Evolutionary conservation across 2,113 vertebrate species (phyloP), one percentile per base, ranked within the genome.

Genomic region (Nothobranchius furzeri): DNA sequence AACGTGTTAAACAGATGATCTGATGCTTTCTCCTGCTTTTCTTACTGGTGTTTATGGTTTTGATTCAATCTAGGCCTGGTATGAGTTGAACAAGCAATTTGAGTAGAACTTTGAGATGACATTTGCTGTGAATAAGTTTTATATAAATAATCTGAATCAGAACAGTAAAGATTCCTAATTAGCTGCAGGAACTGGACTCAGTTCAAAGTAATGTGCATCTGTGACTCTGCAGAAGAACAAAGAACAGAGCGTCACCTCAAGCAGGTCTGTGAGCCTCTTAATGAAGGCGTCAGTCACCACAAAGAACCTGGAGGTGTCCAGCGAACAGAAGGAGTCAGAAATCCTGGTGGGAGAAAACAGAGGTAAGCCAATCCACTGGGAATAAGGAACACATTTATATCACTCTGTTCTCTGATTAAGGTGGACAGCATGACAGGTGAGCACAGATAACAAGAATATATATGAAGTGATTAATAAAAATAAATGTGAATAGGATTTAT

Each of bases 191-290:
- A 30, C 30, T 30, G 30, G 15, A 49, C n/a, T 3, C 3, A 50
- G 8, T 57, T 57, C 6, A 46, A 47, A 6, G 55, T 56, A 57
- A 7, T 14, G 17, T 59, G 17, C 47, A 42, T 77, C 58, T 73
- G 30, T 75, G 51, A 64, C 49, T 40, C 4, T 30, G 10, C 2
- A 7, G 12, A 6, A 17, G 20, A 0, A 15, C 10, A 64, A 43
- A 42, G 20, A 20, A 5, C 5, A 3, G 4, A 3, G 30, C 30
- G 65, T 62, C 81, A 96, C 96, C 94, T 96, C 95, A 25, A 94
- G 86, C 9, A 97, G 89, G 45, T 95, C 93, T 84, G 87, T 93
- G 82, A 95, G 95, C 59, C 95, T 93, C 59, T 94, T 94, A 70
- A 96, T 86, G 24, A 94, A 96, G 8, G 92, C 91, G 43, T 96